Base-by-base conservation (phyloP, 2,113 vertebrate genomes). In the Malurus elegans region DNA sequence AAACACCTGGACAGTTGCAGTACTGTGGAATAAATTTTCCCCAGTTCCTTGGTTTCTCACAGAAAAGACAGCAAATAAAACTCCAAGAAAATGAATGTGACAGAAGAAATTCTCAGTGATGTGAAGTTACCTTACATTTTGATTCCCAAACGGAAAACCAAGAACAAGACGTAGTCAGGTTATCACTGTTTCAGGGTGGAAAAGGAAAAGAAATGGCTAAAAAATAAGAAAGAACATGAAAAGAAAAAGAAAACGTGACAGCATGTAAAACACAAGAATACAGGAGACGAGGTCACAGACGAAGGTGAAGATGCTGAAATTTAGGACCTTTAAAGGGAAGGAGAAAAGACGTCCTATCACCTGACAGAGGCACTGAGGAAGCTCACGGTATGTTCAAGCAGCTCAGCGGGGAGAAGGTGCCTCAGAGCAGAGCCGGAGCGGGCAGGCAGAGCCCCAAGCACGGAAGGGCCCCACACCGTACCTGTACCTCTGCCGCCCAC, bases 151-250 rank as follows among this genome's bases (percentile, higher is more conserved):
- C 0, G 4, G 12, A 64, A 71, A 67, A 40, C 8, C 36, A 84
- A 64, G 51, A 51, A 76, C 9, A 28, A 75, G 6, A 3, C 3
- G 23, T 3, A 24, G 40, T 16, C 18, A 34, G 18, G 38, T 6
- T 42, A 24, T 5, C 70, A 32, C 0, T 11, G 48, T 40, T 9
- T 36, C 8, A 16, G 7, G 20, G 14, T 8, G 20, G 19, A 31
- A 69, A 61, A 3, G 1, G 1, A 1, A 13, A 7, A 34, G 18
- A 31, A 44, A 10, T 2, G 8, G 8, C 14, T 25, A 15, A 57
- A 34, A 31, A 42, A 31, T 8, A 31, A 38, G 32, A 23, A 61
- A 28, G 6, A 6, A 34, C 24, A 18, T 13, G 18, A 17, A 7
- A 72, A 45, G 17, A n/a, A 47, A 14, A 75, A 7, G 14, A 64